phyloP scores from a whole-genome alignment of 2,113 vertebrate genomes.

The Hemibagrus wyckioides region DNA sequence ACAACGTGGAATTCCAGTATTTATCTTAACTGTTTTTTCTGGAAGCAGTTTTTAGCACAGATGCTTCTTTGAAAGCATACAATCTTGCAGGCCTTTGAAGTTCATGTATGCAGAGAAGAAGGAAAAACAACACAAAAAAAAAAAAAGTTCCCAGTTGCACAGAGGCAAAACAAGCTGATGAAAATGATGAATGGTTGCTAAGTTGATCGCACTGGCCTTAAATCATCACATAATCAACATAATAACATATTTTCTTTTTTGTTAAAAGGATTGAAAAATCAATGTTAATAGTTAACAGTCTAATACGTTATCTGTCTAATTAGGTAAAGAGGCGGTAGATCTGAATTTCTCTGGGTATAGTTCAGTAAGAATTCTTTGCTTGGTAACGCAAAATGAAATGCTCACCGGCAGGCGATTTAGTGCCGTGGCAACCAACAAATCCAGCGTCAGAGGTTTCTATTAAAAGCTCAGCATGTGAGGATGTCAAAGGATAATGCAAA shows the following conservation, averaged over 20 bases:
- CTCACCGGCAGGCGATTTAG: neutral
- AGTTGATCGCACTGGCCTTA: conserved; percentile 10
- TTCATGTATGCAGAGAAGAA: conserved; percentile 45
- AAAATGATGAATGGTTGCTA: conserved; percentile 48
- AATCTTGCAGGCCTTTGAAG: conserved; percentile 43
- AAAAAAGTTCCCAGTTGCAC: conserved; percentile 28
- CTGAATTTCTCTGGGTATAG: neutral
- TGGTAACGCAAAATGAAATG: neutral
- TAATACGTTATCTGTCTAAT: neutral
- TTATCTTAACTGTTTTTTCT: conserved; percentile 59
- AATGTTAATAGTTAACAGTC: neutral
- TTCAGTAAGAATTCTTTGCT: neutral
- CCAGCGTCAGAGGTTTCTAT: neutral
- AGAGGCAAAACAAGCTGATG: conserved; percentile 55
- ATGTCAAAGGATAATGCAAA: neutral
- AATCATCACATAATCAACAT: conserved; percentile 7
- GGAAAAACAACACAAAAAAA: conserved; percentile 30
- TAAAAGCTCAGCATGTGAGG: neutral
- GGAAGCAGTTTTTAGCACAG: conserved; percentile 41
- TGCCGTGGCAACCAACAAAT: neutral
- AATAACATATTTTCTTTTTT: neutral
- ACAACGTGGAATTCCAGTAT: conserved; percentile 58
- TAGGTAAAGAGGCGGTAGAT: neutral
- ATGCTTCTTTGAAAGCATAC: conserved; percentile 35
- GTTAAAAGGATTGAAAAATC: neutral